Percentiles rank a stretch among this genome's conserved stretches.
phyloP scores from a whole-genome alignment of 2,797 vertebrate species.

The Scolopax rusticola region DNA sequence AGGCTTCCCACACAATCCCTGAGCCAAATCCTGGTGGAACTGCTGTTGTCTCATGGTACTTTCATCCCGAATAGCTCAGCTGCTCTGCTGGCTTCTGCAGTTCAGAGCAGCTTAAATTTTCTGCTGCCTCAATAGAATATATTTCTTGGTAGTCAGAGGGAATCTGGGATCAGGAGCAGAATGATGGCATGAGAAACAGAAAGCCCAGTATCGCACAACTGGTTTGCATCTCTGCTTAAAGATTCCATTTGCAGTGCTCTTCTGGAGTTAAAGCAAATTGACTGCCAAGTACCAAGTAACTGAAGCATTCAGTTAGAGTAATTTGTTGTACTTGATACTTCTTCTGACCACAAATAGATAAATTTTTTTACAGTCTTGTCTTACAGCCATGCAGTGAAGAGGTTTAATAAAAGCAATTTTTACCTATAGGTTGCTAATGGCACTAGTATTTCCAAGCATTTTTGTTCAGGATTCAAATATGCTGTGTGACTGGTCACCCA shows the following conservation, averaged over 20 bases:
- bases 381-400: neutral
- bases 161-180: neutral
- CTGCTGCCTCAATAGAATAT: neutral
- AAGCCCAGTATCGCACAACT: neutral
- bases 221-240: neutral
- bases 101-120: neutral
- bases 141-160: neutral
- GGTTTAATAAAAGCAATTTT: neutral
- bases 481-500: neutral
- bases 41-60: neutral
- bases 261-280: slow-evolving; percentile 4
- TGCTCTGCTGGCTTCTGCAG: neutral
- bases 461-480: neutral
- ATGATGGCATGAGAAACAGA: neutral
- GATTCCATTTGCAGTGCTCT: neutral
- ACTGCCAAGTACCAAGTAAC: neutral
- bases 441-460: neutral
- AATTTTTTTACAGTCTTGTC: neutral
- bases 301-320: neutral
- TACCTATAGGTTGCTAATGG: neutral
- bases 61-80: neutral
- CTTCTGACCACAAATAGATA: neutral
- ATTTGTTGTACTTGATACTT: slow-evolving; percentile 8
- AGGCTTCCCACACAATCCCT: neutral
- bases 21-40: slow-evolving; percentile 23